Evolutionary conservation across 2,797 vertebrate species (phyloP).

Genomic region (Erpetoichthys calabaricus): DNA sequence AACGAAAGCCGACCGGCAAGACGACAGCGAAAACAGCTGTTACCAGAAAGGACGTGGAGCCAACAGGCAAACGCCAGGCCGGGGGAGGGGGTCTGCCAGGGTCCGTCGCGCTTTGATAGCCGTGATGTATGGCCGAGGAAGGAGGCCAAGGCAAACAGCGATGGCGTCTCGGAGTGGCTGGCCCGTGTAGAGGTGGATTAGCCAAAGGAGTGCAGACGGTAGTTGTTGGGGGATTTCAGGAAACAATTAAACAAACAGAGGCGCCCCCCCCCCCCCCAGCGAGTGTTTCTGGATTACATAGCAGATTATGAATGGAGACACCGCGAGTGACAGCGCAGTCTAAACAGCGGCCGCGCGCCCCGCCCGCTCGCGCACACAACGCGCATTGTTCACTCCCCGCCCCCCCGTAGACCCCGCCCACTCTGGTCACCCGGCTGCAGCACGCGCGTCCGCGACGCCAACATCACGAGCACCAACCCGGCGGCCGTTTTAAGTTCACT

Average conservation of each 20-base stretch:
- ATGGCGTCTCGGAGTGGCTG: constrained; percentile 45
- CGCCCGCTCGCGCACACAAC: constrained; percentile 7
- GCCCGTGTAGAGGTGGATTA: constrained; percentile 44
- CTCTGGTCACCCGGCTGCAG: no score
- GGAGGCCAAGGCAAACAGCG: constrained; percentile 48
- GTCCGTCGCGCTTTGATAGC: constrained; percentile 29
- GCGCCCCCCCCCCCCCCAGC: constrained; percentile 45
- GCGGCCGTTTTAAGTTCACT: no score
- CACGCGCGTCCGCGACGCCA: no score
- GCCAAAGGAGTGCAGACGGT: constrained; percentile 39
- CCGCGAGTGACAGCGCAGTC: constrained; percentile 42
- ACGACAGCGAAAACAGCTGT: no score
- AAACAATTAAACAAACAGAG: constrained; percentile 59
- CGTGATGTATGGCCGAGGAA: constrained; percentile 56
- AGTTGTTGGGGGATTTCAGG: constrained; percentile 47
- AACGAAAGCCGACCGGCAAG: no score
- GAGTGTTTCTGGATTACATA: constrained; percentile 51
- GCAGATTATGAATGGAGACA: constrained; percentile 58
- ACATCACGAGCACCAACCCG: no score
- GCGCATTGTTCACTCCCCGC: no score
- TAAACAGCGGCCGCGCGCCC: constrained; percentile 21
- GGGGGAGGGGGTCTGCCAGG: no score
- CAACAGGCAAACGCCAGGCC: no score
- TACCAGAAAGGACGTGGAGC: no score
- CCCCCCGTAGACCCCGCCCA: no score